Percentiles rank a stretch among this genome's conserved stretches.
Evolutionary conservation across 30 jellyfish, hydroid and myxozoan species (phyloP).

Genomic region (Aurelia sp.): DNA sequence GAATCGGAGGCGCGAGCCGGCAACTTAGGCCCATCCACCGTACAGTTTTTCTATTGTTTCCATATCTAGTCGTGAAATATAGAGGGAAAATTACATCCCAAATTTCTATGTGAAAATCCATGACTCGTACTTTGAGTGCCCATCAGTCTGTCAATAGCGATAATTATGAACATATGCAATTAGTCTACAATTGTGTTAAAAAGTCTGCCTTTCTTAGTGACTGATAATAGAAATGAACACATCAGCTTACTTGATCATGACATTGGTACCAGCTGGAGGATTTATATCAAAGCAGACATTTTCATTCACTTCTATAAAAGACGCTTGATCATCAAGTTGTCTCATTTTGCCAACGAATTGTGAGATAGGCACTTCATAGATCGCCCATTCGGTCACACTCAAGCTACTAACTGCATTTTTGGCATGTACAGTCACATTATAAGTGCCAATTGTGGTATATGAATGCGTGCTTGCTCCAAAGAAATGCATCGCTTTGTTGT

Average conservation of each 20-base stretch:
- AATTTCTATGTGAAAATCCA: too few species aligned
- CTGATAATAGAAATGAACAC: not conserved
- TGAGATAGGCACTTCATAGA: conserved; percentile 31
- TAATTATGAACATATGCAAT: too few species aligned
- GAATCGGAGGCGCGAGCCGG: too few species aligned
- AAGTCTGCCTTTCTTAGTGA: too few species aligned
- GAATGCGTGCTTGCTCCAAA: conserved; percentile 37
- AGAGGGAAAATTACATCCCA: too few species aligned
- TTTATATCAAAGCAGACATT: conserved; percentile 23
- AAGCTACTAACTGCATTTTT: conserved; percentile 43
- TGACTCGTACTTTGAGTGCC: too few species aligned
- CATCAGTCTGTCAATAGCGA: too few species aligned
- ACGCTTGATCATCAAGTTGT: conserved; percentile 27
- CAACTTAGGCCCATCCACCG: too few species aligned
- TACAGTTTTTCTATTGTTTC: too few species aligned
- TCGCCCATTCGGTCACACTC: conserved; percentile 17
- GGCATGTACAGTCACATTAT: conserved; percentile 49
- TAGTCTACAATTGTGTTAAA: too few species aligned
- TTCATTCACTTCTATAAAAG: conserved; percentile 60
- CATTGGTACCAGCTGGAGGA: conserved; percentile 29
- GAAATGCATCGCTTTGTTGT: conserved; percentile 31
- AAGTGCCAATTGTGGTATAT: conserved; percentile 16
- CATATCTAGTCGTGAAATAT: too few species aligned
- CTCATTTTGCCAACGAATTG: not conserved
- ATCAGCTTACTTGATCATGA: conserved; percentile 29